phyloP scores from a whole-genome alignment of 2,797 vertebrate genomes.

The Psittacula derbiana region DNA sequence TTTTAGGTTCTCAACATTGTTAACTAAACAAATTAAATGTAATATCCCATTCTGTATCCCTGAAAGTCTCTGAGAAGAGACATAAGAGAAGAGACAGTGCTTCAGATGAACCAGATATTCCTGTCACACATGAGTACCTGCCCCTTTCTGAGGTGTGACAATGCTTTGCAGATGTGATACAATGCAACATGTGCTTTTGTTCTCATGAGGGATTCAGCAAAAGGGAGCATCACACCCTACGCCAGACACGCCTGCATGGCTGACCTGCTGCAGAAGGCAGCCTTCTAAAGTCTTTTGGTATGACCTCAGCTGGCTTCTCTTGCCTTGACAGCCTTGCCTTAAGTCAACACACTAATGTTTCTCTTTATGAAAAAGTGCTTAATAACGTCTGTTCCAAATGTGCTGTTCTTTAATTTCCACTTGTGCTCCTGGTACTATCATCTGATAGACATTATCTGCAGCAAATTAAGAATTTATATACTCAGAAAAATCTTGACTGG shows the following conservation, averaged over 20 bases:
- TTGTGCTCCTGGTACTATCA: constrained; percentile 44
- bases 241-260: not conserved
- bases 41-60: not conserved
- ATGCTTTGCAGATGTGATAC: not conserved
- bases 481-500: constrained; percentile 39
- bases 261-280: not conserved
- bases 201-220: not conserved
- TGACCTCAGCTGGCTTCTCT: not conserved
- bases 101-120: not conserved
- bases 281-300: not conserved
- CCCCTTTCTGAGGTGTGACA: rapidly evolving
- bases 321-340: not conserved
- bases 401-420: constrained; percentile 47
- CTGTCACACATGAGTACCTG: rapidly evolving
- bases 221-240: not conserved
- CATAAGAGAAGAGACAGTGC: not conserved
- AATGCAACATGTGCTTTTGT: not conserved
- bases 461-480: constrained; percentile 68
- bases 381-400: constrained; percentile 6
- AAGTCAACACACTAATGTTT: not conserved
- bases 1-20: not conserved
- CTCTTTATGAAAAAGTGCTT: constrained; percentile 23
- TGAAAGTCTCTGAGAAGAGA: not conserved
- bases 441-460: constrained; percentile 57
- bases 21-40: not conserved